Evolutionary conservation across 2,797 vertebrate genomes (phyloP).

Genomic region (Schizopygopsis malacanthus): DNA sequence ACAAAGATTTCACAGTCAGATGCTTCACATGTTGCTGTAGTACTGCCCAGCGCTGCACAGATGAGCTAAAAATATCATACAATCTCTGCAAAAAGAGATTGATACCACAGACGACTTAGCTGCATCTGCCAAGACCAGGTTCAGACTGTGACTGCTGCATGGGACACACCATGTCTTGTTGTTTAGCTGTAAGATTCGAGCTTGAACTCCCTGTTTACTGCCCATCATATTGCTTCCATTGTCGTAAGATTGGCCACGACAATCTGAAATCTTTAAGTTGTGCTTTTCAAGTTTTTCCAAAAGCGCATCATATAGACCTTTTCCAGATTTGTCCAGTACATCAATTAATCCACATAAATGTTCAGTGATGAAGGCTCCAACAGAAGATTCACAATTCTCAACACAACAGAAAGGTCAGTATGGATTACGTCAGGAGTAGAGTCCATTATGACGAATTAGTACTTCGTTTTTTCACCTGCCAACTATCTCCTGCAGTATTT

Average conservation of each 20-base stretch:
- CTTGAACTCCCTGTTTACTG: not conserved
- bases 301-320: not conserved
- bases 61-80: too few species aligned
- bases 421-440: too few species aligned
- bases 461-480: not conserved
- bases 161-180: not conserved
- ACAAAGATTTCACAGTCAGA: too few species aligned
- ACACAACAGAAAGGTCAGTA: too few species aligned
- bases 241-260: not conserved
- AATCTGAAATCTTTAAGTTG: conserved; percentile 9
- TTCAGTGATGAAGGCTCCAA: conserved; percentile 10
- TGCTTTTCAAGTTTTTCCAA: not conserved
- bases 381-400: conserved; percentile 3
- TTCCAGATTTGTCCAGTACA: not conserved
- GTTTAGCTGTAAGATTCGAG: conserved; percentile 1
- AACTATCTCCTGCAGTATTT: not conserved
- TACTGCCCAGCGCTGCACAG: too few species aligned
- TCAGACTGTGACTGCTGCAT: too few species aligned
- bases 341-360: not conserved
- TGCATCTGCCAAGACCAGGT: too few species aligned
- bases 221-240: conserved; percentile 11
- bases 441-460: too few species aligned
- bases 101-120: too few species aligned
- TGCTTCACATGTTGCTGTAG: too few species aligned
- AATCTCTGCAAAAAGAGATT: too few species aligned